These are phyloP conservation scores for Dasypus novemcinctus DNA, from an alignment of 2,113 vertebrate species.

Conservation along the genomic window DNA sequence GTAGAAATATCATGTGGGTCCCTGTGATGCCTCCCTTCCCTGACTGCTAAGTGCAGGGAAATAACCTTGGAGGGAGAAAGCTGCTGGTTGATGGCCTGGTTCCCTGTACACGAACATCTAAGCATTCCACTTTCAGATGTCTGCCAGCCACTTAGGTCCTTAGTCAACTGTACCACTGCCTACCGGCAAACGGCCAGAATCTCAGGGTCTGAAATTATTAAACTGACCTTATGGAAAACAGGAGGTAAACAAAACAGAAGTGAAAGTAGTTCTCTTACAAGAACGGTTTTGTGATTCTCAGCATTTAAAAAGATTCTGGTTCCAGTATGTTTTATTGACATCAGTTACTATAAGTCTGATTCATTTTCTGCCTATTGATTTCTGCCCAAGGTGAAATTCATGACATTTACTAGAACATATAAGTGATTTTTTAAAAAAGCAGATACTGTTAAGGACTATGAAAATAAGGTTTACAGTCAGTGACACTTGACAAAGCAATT, in stretches of 20 bases:
- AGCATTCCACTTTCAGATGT: neutral
- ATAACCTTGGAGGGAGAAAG: neutral
- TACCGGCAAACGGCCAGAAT: neutral
- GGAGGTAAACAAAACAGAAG: conserved; percentile 69
- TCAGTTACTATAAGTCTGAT: conserved; percentile 81
- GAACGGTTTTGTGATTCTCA: conserved; percentile 75
- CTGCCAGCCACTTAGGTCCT: neutral
- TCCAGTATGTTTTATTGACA: conserved; percentile 73
- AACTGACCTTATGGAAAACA: conserved; percentile 54
- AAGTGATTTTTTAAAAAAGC: conserved; percentile 34
- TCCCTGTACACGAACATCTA: conserved; percentile 4
- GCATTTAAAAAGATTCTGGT: conserved; percentile 67
- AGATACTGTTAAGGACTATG: conserved; percentile 1
- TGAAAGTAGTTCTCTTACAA: conserved; percentile 76
- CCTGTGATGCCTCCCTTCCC: neutral
- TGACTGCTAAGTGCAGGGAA: neutral
- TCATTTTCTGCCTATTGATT: conserved; percentile 81
- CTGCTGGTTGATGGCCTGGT: neutral
- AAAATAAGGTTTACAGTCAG: conserved; percentile 53
- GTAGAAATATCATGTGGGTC: neutral
- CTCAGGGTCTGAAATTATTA: neutral
- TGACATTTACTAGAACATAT: conserved; percentile 72
- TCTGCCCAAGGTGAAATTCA: conserved; percentile 70
- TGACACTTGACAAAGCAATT: conserved; percentile 6
- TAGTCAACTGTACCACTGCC: neutral